phyloP scores from a whole-genome alignment of 2,797 vertebrate genomes.

The Nyctalus aviator region DNA sequence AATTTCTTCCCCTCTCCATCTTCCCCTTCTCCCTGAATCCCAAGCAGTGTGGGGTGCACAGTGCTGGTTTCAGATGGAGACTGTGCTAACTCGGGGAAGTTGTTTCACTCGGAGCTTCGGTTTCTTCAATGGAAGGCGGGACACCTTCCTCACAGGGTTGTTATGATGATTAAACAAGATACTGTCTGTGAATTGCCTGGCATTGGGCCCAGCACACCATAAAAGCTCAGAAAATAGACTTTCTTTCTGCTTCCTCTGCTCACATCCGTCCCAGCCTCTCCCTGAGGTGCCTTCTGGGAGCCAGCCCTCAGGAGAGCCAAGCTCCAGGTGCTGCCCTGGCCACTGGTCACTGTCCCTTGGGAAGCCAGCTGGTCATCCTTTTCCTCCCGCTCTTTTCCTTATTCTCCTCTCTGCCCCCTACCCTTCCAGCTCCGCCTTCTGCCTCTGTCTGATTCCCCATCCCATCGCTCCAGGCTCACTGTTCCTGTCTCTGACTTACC shows the following conservation, averaged over 20 bases:
- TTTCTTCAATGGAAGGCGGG: conserved; percentile 73
- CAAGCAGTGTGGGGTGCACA: not conserved
- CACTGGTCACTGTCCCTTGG: not conserved
- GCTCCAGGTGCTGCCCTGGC: conserved; percentile 22
- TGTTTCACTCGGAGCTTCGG: conserved; percentile 59
- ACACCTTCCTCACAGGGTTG: conserved; percentile 57
- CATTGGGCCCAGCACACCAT: conserved; percentile 23
- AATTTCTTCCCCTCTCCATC: conserved; percentile 23
- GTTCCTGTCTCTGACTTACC: not conserved
- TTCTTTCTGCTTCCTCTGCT: conserved; percentile 42
- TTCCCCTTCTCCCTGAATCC: conserved; percentile 14
- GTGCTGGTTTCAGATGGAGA: conserved; percentile 28
- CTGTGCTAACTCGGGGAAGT: conserved; percentile 46
- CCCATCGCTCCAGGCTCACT: not conserved
- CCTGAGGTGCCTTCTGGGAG: conserved; percentile 45
- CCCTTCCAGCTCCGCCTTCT: conserved; percentile 2
- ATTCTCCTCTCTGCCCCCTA: not conserved
- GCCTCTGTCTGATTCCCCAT: not conserved
- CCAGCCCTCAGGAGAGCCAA: not conserved
- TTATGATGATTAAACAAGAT: conserved; percentile 74
- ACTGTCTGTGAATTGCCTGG: conserved; percentile 73
- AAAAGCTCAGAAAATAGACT: conserved; percentile 61
- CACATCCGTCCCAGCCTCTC: conserved; percentile 47
- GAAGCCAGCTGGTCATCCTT: not conserved
- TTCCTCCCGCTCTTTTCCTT: not conserved